phyloP scores from a whole-genome alignment of 2,113 vertebrate genomes.

The Prunella fulvescens region DNA sequence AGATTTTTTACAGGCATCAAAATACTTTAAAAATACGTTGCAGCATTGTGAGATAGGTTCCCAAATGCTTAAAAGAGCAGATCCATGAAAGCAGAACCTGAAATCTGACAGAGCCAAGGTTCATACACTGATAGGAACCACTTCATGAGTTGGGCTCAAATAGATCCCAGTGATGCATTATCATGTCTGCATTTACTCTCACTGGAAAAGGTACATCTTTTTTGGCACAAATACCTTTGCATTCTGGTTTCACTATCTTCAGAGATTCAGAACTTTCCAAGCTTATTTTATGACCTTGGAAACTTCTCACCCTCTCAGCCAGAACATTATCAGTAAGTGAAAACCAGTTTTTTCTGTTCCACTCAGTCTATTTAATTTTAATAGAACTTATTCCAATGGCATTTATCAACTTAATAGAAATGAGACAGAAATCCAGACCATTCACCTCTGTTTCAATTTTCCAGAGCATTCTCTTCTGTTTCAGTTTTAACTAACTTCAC shows the following conservation, averaged over 20 bases:
- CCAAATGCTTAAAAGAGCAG: not conserved
- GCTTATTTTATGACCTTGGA: not conserved
- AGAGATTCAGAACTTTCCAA: not conserved
- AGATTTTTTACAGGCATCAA: not conserved
- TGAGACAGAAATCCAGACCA: not conserved
- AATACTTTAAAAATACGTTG: conserved; percentile 1
- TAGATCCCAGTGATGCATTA: not conserved
- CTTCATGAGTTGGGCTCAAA: not conserved
- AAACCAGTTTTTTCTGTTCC: not conserved
- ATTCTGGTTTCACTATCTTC: not conserved
- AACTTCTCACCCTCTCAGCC: not conserved
- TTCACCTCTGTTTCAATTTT: not conserved
- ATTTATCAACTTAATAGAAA: conserved; percentile 15
- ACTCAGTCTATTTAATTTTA: conserved; percentile 4
- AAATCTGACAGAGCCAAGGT: not conserved
- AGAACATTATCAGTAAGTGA: not conserved
- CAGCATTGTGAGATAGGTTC: not conserved
- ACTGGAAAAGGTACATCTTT: not conserved
- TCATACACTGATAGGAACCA: not conserved
- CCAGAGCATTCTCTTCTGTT: not conserved
- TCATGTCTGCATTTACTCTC: not conserved
- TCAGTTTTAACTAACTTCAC: not conserved
- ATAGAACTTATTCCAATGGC: not conserved
- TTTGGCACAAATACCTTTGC: not conserved
- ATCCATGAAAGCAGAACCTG: not conserved